These are phyloP conservation scores for Pygoscelis adeliae DNA, from an alignment of 2,113 vertebrate species.

Conservation along the genomic window DNA sequence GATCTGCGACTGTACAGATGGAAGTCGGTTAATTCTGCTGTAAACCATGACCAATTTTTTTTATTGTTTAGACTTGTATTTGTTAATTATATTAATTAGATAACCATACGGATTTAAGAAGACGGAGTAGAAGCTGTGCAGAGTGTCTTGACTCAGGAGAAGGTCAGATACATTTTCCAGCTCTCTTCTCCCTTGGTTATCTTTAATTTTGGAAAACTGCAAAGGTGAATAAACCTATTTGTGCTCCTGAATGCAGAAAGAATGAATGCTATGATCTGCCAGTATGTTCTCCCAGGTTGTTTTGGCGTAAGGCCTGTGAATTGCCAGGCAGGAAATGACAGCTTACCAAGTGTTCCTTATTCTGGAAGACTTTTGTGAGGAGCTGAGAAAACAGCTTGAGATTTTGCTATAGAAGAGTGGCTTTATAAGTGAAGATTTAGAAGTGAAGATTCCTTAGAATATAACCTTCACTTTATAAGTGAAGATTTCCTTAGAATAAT, in stretches of 20 bases:
- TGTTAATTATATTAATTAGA: not conserved
- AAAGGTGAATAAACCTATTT: not conserved
- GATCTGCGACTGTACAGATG: not conserved
- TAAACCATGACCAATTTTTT: not conserved
- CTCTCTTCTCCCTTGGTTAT: not conserved
- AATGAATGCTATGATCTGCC: not conserved
- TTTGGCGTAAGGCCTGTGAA: not conserved
- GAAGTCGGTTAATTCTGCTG: not conserved
- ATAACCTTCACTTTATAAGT: not conserved
- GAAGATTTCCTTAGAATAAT: not conserved
- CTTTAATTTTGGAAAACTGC: not conserved
- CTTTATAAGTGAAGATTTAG: not conserved
- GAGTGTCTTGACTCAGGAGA: not conserved
- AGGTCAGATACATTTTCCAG: not conserved
- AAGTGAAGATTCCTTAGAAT: not conserved
- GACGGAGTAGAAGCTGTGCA: not conserved
- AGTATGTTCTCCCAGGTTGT: not conserved
- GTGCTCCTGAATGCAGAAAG: not conserved
- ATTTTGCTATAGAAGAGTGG: not conserved
- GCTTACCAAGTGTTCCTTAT: not conserved
- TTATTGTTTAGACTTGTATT: not conserved
- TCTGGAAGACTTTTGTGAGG: not conserved
- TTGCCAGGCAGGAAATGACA: not conserved
- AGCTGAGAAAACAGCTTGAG: not conserved
- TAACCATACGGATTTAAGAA: not conserved